phyloP scores from a whole-genome alignment of 1,140 invertebrate species.

The Harpegnathos saltator region DNA sequence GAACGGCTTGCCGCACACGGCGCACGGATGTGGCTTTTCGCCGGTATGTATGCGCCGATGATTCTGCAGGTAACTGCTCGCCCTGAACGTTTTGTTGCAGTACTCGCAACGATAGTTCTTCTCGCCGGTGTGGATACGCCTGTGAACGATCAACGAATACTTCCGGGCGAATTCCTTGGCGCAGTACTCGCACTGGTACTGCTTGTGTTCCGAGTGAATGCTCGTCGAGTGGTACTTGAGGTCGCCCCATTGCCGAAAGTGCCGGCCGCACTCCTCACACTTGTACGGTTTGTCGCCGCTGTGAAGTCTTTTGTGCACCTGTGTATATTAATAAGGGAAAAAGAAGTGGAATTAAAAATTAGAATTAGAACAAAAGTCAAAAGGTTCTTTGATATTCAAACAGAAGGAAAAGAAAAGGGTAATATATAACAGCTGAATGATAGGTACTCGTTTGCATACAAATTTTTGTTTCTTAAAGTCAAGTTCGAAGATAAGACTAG shows the following conservation, averaged over 20 bases:
- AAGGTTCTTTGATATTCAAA: too few species aligned
- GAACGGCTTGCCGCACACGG: slow-evolving; percentile 93
- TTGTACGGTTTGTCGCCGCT: slow-evolving; percentile 93
- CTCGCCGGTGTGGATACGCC: slow-evolving; percentile 96
- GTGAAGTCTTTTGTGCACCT: slow-evolving; percentile 91
- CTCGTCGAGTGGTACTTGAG: slow-evolving; percentile 95
- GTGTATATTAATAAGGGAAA: not conserved
- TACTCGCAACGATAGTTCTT: slow-evolving; percentile 95
- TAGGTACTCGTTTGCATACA: too few species aligned
- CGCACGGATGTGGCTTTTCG: slow-evolving; percentile 92
- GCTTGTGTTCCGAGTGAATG: slow-evolving; percentile 92
- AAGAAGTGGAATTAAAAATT: too few species aligned
- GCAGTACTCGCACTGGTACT: slow-evolving; percentile 96
- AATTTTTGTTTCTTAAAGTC: too few species aligned
- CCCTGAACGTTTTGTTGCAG: slow-evolving; percentile 93
- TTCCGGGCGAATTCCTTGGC: slow-evolving; percentile 96
- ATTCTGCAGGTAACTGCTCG: slow-evolving; percentile 93
- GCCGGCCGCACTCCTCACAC: slow-evolving; percentile 91
- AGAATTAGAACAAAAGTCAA: not conserved
- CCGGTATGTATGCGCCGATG: slow-evolving; percentile 97
- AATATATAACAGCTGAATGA: too few species aligned
- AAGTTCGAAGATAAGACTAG: too few species aligned
- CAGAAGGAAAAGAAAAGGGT: too few species aligned
- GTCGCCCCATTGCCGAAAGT: slow-evolving; percentile 95
- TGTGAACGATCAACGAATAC: slow-evolving; percentile 96